A percentile compares a stretch with the other conserved stretches of the same genome.
phyloP scores from a whole-genome alignment of 1,140 invertebrate genomes.

The Drosophila sulfurigaster region DNA sequence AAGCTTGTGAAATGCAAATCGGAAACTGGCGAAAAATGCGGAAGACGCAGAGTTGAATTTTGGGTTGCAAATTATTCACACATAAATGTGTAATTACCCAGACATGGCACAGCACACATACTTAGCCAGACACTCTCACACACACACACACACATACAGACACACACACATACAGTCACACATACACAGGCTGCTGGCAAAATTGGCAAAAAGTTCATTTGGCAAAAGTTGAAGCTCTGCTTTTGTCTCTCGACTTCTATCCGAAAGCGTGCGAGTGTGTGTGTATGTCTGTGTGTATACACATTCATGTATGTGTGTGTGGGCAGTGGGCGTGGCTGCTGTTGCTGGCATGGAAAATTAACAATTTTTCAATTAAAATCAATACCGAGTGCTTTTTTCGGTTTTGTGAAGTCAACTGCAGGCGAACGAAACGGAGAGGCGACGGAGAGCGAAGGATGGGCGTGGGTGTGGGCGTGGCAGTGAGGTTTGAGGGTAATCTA shows the following conservation, averaged over 20 bases:
- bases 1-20: conserved; percentile 29
- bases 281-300: not conserved
- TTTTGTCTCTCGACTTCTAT: conserved; percentile 4
- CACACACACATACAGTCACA: conserved; percentile 22
- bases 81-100: conserved; percentile 80
- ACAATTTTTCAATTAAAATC: conserved; percentile 84
- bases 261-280: not conserved
- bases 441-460: conserved; percentile 11
- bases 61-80: conserved; percentile 79
- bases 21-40: conserved; percentile 12
- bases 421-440: not conserved
- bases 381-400: conserved; percentile 75
- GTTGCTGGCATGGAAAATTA: conserved; percentile 82
- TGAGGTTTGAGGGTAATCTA: conserved; percentile 42
- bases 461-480: not conserved
- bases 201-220: conserved; percentile 79
- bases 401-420: conserved; percentile 20
- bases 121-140: conserved; percentile 23
- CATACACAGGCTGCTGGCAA: conserved; percentile 34
- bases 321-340: conserved; percentile 60
- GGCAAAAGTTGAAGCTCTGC: conserved; percentile 42
- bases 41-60: conserved; percentile 10
- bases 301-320: too few relatives aligned
- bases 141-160: conserved; percentile 34
- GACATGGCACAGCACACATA: conserved; percentile 61